Evolutionary conservation across 1,140 invertebrate genomes (phyloP), one percentile per base, ranked within the genome.

Genomic region (Dryas iulia): DNA sequence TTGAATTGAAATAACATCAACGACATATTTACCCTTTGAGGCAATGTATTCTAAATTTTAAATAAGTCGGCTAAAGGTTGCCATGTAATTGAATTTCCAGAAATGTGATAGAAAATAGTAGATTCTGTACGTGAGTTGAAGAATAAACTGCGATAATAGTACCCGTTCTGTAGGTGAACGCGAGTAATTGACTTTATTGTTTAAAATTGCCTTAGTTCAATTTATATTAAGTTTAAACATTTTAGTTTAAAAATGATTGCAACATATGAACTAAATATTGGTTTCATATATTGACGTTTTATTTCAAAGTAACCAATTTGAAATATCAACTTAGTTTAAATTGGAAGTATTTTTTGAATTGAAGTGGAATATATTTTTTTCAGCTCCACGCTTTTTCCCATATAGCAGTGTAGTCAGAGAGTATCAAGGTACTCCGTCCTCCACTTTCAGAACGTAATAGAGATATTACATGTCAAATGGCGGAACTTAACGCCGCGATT

Each of bases 81-180:
- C 39, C 18, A 24, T 70, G 62, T 54, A 71, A 61, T 65, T 60
- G 58, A 66, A 71, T 61, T 71, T 39, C 58, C 25, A 60, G 56
- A 66, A 65, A 53, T 30, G 58, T 54, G 59, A 66, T 65, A 71
- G 58, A 47, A 71, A 54, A 64, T 71, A 71, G 58, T 71, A 66
- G 66, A 52, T 65, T 65, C 23, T 18, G 62, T 60, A 71, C 69
- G 69, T 71, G 69, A 65, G 57, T 65, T 56, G 62, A 64, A 65
- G 35, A 57, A 18, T 39, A 66, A 61, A 53, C 28, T 39, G 5
- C 58, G 7, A 47, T 59, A 60, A 57, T 60, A 76, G 53, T 54
- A 56, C 30, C 26, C 58, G 30, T 35, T 56, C 24, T 67, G 47
- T 56, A 67, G 14, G 39, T 47, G 18, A 47, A 47, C 47, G 24